These are phyloP conservation scores for Pholis gunnellus DNA, from an alignment of 2,113 vertebrate genomes.

Conservation along the genomic window DNA sequence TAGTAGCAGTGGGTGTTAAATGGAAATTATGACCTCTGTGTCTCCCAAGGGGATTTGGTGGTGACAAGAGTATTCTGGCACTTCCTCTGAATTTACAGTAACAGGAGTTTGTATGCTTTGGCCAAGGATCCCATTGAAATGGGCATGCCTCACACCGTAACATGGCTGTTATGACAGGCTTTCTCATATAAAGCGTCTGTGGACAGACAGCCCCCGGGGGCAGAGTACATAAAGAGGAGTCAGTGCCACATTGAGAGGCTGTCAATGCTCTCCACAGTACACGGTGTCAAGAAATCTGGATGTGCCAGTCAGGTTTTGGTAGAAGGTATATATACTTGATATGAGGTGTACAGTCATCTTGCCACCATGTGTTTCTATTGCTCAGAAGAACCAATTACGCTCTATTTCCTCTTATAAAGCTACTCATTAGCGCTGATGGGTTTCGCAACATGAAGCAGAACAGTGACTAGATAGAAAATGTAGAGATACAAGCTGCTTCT, in stretches of 20 bases:
- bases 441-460: conserved; percentile 79
- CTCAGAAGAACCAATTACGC: conserved; percentile 67
- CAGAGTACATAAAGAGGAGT: conserved; percentile 64
- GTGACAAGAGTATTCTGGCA: conserved; percentile 52
- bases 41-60: conserved; percentile 36
- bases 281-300: conserved; percentile 43
- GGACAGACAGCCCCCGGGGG: conserved; percentile 65
- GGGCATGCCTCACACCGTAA: conserved; percentile 49
- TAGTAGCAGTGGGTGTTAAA: conserved; percentile 52
- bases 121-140: conserved; percentile 52
- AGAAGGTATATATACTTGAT: conserved; percentile 17
- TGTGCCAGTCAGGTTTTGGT: conserved; percentile 27
- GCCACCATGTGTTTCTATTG: conserved; percentile 21
- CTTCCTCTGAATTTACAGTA: conserved; percentile 60
- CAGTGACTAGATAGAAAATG: conserved; percentile 68
- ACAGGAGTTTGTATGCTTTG: conserved; percentile 68
- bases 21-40: conserved; percentile 60
- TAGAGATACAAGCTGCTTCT: conserved; percentile 61
- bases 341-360: conserved; percentile 51
- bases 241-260: conserved; percentile 36
- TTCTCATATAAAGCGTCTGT: conserved; percentile 55
- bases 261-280: conserved; percentile 29
- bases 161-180: conserved; percentile 65
- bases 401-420: conserved; percentile 73
- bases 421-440: conserved; percentile 74